phyloP scores from a whole-genome alignment of 2,888 invertebrate genomes.

The Mimachlamys varia region DNA sequence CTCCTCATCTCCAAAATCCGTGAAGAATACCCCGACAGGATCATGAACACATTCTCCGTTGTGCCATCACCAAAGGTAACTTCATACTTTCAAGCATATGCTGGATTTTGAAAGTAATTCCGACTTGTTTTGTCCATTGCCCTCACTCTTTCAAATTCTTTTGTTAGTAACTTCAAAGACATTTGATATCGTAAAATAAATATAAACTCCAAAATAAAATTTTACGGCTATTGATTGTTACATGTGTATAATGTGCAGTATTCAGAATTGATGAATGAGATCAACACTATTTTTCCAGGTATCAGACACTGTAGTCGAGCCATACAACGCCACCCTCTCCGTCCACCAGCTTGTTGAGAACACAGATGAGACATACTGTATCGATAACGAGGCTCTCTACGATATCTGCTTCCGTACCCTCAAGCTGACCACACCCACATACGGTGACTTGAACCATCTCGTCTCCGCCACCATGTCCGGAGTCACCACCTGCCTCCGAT shows the following conservation, averaged over 20 bases:
- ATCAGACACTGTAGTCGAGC: slow-evolving; percentile 88
- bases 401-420: slow-evolving; percentile 94
- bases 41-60: slow-evolving; percentile 98
- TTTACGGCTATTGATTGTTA: too few species aligned
- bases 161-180: too few species aligned
- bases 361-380: slow-evolving; percentile 94
- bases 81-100: too few species aligned
- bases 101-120: too few species aligned
- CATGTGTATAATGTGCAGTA: too few species aligned
- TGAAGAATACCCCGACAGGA: slow-evolving; percentile 98
- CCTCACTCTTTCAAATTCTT: too few species aligned
- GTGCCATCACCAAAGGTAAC: slow-evolving; percentile 90
- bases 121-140: too few species aligned
- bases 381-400: slow-evolving; percentile 94
- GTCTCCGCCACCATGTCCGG: slow-evolving; percentile 84
- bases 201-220: too few species aligned
- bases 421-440: slow-evolving; percentile 91
- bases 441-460: slow-evolving; percentile 93
- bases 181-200: too few species aligned
- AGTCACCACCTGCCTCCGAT: slow-evolving; percentile 92
- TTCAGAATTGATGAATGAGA: too few species aligned
- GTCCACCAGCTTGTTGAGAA: slow-evolving; percentile 88
- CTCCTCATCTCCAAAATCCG: slow-evolving; percentile 96
- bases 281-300: slow-evolving; percentile 81
- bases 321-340: slow-evolving; percentile 93